phyloP scores from a whole-genome alignment of 2,797 vertebrate genomes.

The Sciurus vulgaris region DNA sequence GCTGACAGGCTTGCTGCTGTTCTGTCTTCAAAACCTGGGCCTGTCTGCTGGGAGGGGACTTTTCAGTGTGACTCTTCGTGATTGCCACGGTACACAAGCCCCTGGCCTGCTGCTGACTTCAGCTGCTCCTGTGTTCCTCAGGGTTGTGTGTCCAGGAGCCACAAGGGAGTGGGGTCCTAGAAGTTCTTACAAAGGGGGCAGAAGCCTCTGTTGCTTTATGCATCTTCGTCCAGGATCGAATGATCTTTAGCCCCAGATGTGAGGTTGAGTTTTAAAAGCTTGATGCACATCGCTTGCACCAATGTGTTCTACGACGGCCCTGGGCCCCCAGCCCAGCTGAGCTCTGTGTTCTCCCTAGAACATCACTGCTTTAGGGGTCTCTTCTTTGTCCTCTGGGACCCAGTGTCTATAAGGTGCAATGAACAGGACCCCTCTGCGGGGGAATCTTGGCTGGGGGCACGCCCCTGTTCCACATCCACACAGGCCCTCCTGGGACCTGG shows the following conservation, averaged over 20 bases:
- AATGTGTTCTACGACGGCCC: neutral
- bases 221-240: neutral
- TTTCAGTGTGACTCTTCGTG: neutral
- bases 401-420: neutral
- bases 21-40: neutral
- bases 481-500: neutral
- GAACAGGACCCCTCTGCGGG: neutral
- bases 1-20: neutral
- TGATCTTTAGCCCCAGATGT: neutral
- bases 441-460: fast-evolving
- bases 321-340: neutral
- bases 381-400: neutral
- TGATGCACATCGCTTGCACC: fast-evolving
- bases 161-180: neutral
- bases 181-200: neutral
- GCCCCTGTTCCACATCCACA: neutral
- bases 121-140: neutral
- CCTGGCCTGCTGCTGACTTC: neutral
- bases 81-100: neutral
- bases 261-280: neutral
- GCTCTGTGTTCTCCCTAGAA: neutral
- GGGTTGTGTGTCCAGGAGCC: neutral
- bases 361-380: neutral
- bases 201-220: neutral
- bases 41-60: neutral